phyloP scores from a whole-genome alignment of 2,888 invertebrate species.

The Diaperis boleti region DNA sequence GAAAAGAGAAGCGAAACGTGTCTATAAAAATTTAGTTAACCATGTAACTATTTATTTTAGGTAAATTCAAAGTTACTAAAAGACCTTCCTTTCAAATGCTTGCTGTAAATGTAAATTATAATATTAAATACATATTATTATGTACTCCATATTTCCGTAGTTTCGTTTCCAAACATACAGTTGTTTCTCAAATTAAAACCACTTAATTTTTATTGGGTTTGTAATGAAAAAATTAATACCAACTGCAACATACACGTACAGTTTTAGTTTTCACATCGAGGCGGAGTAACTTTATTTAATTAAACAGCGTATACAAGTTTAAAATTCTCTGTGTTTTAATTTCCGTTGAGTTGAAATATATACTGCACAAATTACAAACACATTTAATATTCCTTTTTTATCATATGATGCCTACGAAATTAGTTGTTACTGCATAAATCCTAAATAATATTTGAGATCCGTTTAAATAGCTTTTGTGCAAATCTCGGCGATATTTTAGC shows the following conservation, averaged over 20 bases:
- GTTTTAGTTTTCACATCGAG: constrained; percentile 4
- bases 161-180: not conserved
- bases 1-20: not conserved
- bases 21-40: not conserved
- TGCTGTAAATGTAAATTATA: too few relatives aligned
- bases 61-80: too few relatives aligned
- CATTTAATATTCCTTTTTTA: not conserved
- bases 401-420: not conserved
- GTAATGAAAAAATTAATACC: constrained; percentile 7
- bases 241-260: constrained; percentile 2
- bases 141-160: too few relatives aligned
- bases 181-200: not conserved
- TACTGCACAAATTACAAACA: constrained; percentile 5
- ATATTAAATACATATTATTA: too few relatives aligned
- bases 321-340: not conserved
- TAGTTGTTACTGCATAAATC: too few relatives aligned
- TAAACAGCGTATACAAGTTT: constrained; percentile 4
- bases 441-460: too few relatives aligned
- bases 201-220: not conserved
- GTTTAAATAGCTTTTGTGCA: too few relatives aligned
- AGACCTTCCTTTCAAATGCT: too few relatives aligned
- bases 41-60: too few relatives aligned
- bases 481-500: too few relatives aligned
- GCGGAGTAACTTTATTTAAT: constrained; percentile 2
- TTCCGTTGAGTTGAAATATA: constrained; percentile 4